Base-by-base conservation (phyloP, 2,113 vertebrate species). In the Zapus hudsonius region DNA sequence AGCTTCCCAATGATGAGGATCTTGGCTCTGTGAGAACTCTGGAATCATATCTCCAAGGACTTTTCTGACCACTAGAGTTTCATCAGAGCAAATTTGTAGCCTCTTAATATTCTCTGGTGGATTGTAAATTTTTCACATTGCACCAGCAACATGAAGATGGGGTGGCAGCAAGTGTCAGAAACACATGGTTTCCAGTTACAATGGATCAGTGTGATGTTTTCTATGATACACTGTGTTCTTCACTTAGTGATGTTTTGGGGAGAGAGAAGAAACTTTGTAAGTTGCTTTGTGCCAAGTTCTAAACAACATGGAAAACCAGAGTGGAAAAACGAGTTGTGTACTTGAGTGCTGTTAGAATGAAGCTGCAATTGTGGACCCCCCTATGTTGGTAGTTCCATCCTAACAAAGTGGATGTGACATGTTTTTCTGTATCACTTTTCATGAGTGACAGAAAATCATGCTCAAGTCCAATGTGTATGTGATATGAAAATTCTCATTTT, bases 171-270 rank as follows among this genome's bases (percentile, higher is more conserved):
- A 86, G 80, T 87, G 42, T 94, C 67, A 81, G 57, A 55, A 73
- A 31, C 47, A 87, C 42, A 57, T 84, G 64, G 40, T 89, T 94
- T 95, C 64, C 87, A 61, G 67, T 95, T 80, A 86, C 55, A 76
- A 72, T 79, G 20, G 47, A 63, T 87, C 47, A 84, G 11, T 38
- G 42, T 88, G 67, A 89, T 66, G 17, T 89, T 95, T 80, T 84
- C 44, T 64, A 69, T 7, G 72, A 82, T 44, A 93, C 81, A 92
- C 9, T 17, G 29, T 96, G 91, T 94, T 92, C 92, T 88, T 16
- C 89, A 84, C 38, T 92, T 72, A 69, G 44, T 87, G 75, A 59
- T 87, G 42, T 93, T 91, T 55, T 75, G 36, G 55, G 67, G 78
- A 85, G 25, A 75, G 38, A 90, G 52, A 90, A 63, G 70, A 84